These are phyloP conservation scores for Raja brachyura DNA, from an alignment of 2,113 vertebrate species.

Conservation along the genomic window DNA sequence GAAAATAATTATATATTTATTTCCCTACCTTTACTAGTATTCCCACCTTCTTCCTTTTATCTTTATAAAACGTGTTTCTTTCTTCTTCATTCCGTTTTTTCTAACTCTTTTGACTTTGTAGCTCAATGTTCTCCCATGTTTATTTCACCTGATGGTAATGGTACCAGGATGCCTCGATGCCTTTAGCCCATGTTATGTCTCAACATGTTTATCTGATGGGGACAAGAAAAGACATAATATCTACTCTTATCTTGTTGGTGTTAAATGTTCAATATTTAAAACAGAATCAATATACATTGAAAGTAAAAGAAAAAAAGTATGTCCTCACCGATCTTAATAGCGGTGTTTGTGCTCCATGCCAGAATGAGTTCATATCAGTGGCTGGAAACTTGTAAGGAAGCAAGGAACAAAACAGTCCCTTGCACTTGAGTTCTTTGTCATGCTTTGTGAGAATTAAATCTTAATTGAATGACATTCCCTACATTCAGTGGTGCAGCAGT, in stretches of 20 bases:
- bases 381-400: not conserved
- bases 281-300: not conserved
- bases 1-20: not conserved
- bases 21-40: not conserved
- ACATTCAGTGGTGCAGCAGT: not conserved
- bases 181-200: no score
- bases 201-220: not conserved
- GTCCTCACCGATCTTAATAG: not conserved
- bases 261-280: not conserved
- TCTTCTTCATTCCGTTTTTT: not conserved
- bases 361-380: not conserved
- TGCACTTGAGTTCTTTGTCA: not conserved
- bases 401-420: not conserved
- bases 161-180: not conserved
- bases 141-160: not conserved
- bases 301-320: not conserved
- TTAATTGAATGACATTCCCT: not conserved
- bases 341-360: not conserved
- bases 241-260: not conserved
- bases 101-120: not conserved
- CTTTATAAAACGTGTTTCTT: not conserved
- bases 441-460: not conserved
- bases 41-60: not conserved
- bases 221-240: no score
- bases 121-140: not conserved